Evolutionary conservation across 2,113 vertebrate genomes (phyloP).

Genomic region (Neolamprologus fasciatus): DNA sequence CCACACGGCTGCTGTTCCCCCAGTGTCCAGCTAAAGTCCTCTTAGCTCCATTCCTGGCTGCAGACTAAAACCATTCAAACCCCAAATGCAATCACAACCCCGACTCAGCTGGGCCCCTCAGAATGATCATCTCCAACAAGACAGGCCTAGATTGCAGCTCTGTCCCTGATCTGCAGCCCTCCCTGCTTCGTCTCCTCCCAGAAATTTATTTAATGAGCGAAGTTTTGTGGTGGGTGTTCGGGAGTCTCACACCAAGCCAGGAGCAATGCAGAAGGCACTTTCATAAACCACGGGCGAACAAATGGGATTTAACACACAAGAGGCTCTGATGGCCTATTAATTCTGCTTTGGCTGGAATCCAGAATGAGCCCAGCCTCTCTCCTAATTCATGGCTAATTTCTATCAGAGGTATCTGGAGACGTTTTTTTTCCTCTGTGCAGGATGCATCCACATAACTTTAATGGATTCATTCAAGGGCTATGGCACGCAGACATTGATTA

Average conservation of each 20-base stretch:
- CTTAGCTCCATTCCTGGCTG: slow-evolving; percentile 42
- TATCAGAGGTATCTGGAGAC: slow-evolving; percentile 88
- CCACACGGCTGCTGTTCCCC: slow-evolving; percentile 24
- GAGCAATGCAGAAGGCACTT: slow-evolving; percentile 73
- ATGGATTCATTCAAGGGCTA: slow-evolving; percentile 82
- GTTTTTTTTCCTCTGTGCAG: slow-evolving; percentile 68
- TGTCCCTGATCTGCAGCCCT: slow-evolving; percentile 30
- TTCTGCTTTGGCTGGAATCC: slow-evolving; percentile 85
- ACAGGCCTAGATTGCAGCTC: slow-evolving; percentile 11
- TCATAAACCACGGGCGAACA: slow-evolving; percentile 81
- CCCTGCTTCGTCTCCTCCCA: slow-evolving; percentile 40
- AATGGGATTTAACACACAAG: slow-evolving; percentile 91
- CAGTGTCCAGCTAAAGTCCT: slow-evolving; percentile 48
- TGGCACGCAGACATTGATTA: slow-evolving; percentile 86
- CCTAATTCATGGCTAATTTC: slow-evolving; percentile 95
- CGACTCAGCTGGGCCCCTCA: slow-evolving; percentile 6
- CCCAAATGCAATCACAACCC: slow-evolving; percentile 48
- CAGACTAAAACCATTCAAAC: slow-evolving; percentile 46
- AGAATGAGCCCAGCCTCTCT: slow-evolving; percentile 82
- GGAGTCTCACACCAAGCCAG: slow-evolving; percentile 68
- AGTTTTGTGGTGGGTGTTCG: slow-evolving; percentile 64
- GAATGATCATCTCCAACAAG: slow-evolving; percentile 35
- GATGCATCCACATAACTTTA: slow-evolving; percentile 87
- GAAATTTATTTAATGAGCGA: slow-evolving; percentile 72
- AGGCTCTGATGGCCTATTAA: slow-evolving; percentile 93